These are phyloP conservation scores for Eulemur albifrons DNA, from an alignment of 2,797 vertebrate genomes.

Conservation along the genomic window DNA sequence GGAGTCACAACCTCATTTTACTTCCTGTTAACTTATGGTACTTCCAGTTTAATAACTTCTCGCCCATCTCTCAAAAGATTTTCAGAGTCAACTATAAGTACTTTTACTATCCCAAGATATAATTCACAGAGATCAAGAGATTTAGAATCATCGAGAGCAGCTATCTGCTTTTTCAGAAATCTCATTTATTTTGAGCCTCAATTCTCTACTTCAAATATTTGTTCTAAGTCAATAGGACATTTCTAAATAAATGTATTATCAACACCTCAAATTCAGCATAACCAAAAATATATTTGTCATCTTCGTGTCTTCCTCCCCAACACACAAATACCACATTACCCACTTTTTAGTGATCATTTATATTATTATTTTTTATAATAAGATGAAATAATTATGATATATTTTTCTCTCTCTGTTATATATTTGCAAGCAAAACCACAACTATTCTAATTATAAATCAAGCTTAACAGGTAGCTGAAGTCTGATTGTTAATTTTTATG, in stretches of 20 bases:
- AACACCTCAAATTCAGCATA: not conserved
- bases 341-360: not conserved
- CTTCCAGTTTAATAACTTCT: not conserved
- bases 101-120: not conserved
- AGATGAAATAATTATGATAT: not conserved
- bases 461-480: not conserved
- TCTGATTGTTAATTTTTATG: not conserved
- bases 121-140: constrained; percentile 34
- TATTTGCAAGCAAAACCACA: not conserved
- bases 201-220: constrained; percentile 72
- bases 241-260: constrained; percentile 42
- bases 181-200: constrained; percentile 52
- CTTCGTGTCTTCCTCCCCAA: not conserved
- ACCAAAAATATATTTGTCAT: not conserved
- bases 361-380: not conserved
- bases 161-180: constrained; percentile 54
- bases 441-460: not conserved
- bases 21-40: not conserved
- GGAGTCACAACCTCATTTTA: not conserved
- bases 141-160: constrained; percentile 33
- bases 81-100: not conserved
- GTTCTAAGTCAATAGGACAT: constrained; percentile 28
- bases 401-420: not conserved
- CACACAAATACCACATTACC: not conserved
- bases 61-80: not conserved